Evolutionary conservation across 37 sponge, comb jelly and placozoan species (phyloP), one percentile per base, ranked within the genome.

Genomic region (Amphimedon queenslandica): DNA sequence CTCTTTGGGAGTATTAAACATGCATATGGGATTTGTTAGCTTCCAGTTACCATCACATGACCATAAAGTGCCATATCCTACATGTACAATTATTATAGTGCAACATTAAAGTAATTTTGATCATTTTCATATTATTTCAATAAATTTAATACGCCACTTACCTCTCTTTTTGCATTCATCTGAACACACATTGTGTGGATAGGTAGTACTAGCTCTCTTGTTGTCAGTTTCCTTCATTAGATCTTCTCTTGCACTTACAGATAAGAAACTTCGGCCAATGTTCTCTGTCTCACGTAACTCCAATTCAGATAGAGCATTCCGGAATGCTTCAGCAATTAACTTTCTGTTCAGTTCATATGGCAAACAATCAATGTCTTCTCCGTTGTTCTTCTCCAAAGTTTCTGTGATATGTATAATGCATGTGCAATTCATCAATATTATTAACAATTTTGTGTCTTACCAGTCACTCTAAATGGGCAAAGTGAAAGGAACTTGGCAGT

Each of bases 1-100:
- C n/a, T n/a, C n/a, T n/a, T n/a, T n/a, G n/a, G n/a, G n/a, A n/a
- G n/a, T n/a, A n/a, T n/a, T n/a, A n/a, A 37, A 37, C 38, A 11
- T 35, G 30, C 38, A 66, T 16, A 35, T 13, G 8, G 67, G 38
- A 40, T 66, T 37, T 4, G 20, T 13, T 30, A 66, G 21, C 67
- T 66, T 66, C 67, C 67, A 66, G 67, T 66, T 66, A 33, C 67
- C 67, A 66, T 66, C 67, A 30, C 27, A 32, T 5, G 67, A 66
- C 27, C 27, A 66, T 20, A 66, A 33, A 16, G 20, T 28, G 4
- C 67, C 67, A 34, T 40, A 66, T 6, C 67, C 67, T 66, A 27
- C 25, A 61, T 29, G 10, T 29, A 24, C 23, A 47, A 47, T 47
- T 18, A 47, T 47, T 47, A 13, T 47, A 18, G 51, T 8, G 8